Conservation (phyloP, 2,888 invertebrate species). For the Ichneumoninae sp. region DNA sequence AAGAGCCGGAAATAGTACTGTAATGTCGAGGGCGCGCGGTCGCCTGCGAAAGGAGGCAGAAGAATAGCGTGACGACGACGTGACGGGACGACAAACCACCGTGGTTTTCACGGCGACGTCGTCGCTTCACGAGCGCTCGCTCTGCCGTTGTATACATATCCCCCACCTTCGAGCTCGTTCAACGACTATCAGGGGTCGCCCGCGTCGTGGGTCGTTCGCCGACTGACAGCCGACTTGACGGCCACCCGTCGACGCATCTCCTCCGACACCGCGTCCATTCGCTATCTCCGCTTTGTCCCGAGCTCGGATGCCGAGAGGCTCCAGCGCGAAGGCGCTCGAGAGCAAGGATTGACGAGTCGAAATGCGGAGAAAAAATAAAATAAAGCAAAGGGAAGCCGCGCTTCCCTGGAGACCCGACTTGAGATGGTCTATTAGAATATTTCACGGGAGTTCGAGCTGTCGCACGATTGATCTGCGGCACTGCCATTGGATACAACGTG, state of each 20-base stretch:
- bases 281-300: conserved; percentile 56
- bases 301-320: conserved; percentile 1
- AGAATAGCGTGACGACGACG: conserved; percentile 73
- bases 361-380: conserved; percentile 28
- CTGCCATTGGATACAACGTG: neutral
- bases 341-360: conserved; percentile 59
- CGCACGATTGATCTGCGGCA: conserved; percentile 47
- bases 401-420: conserved; percentile 13
- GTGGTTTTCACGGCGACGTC: conserved; percentile 60
- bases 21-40: conserved; percentile 30
- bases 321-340: neutral
- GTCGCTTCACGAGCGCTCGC: conserved; percentile 39
- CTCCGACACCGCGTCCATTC: conserved; percentile 43
- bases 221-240: conserved; percentile 67
- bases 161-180: conserved; percentile 20
- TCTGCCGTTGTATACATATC: conserved; percentile 16
- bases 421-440: conserved; percentile 44
- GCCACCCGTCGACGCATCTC: conserved; percentile 60
- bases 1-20: conserved; percentile 27
- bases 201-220: conserved; percentile 63
- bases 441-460: neutral
- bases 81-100: conserved; percentile 74
- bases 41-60: conserved; percentile 67
- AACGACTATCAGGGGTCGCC: conserved; percentile 54
- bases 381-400: conserved; percentile 32